Conservation (phyloP, 2,797 vertebrate species). For the Melanotaenia pygmaea region DNA sequence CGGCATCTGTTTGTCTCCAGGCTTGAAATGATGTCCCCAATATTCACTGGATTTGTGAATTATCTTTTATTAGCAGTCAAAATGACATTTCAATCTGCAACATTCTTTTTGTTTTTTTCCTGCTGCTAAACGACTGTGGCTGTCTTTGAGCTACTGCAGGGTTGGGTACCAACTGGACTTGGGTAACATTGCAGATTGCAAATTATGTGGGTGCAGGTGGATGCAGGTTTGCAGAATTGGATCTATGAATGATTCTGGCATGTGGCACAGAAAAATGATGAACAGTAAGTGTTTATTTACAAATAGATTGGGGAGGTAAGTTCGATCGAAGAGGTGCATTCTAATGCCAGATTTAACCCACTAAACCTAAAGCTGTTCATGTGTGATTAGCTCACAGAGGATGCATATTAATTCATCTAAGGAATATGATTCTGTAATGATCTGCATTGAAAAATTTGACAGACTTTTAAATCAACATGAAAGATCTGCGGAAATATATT, state of each 20-base stretch:
- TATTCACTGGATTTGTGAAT: constrained; percentile 1
- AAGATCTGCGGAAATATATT: neutral
- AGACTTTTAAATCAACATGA: neutral
- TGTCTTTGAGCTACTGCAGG: neutral
- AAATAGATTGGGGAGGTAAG: neutral
- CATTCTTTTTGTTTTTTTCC: constrained; percentile 24
- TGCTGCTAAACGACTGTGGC: constrained; percentile 14
- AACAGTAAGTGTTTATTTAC: neutral
- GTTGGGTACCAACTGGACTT: neutral
- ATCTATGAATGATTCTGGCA: neutral
- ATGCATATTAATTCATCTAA: neutral
- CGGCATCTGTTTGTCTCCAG: constrained; percentile 32
- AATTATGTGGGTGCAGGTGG: neutral
- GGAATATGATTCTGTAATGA: neutral
- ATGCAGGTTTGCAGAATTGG: neutral
- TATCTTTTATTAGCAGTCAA: neutral
- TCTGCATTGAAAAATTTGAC: neutral
- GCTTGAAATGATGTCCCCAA: constrained; percentile 8
- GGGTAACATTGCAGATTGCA: neutral
- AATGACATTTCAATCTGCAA: constrained; percentile 20
- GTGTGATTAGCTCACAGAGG: neutral
- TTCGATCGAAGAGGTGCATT: neutral
- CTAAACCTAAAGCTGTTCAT: neutral
- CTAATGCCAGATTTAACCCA: neutral
- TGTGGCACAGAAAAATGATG: neutral